phyloP scores from a whole-genome alignment of 1,140 invertebrate genomes.

The Cardiocondyla obscurior region DNA sequence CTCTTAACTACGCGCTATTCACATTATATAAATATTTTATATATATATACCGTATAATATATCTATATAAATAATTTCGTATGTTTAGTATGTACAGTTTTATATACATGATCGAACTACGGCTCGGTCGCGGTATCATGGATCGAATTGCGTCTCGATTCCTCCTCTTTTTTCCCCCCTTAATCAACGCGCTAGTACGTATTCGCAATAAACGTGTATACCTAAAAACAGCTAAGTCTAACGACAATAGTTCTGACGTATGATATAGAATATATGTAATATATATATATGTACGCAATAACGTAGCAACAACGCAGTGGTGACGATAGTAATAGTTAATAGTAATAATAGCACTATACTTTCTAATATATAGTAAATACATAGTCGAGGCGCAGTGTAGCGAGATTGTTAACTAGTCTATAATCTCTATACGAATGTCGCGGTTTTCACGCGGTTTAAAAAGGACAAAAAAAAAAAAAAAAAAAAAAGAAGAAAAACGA shows the following conservation, averaged over 20 bases:
- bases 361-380: conserved; percentile 59
- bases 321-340: conserved; percentile 60
- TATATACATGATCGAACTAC: conserved; percentile 54
- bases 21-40: conserved; percentile 68
- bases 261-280: conserved; percentile 67
- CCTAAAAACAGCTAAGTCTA: conserved; percentile 61
- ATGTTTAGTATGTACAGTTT: conserved; percentile 65
- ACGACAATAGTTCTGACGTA: conserved; percentile 59
- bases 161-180: not conserved
- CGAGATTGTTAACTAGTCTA: conserved; percentile 54
- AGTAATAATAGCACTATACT: conserved; percentile 51
- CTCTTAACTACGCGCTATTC: conserved; percentile 69
- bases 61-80: conserved; percentile 64
- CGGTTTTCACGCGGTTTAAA: conserved; percentile 40
- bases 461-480: not conserved
- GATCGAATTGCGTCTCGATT: conserved; percentile 19
- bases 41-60: conserved; percentile 63
- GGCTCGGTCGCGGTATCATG: conserved; percentile 11
- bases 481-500: conserved; percentile 17
- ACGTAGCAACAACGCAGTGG: conserved; percentile 55
- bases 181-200: conserved; percentile 56
- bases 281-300: conserved; percentile 57
- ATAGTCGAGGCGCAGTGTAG: conserved; percentile 68
- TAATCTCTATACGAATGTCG: conserved; percentile 49
- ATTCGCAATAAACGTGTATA: conserved; percentile 53